These are phyloP conservation scores for Onychomys leucogaster DNA, from an alignment of 2,797 vertebrate species.

Conservation along the genomic window DNA sequence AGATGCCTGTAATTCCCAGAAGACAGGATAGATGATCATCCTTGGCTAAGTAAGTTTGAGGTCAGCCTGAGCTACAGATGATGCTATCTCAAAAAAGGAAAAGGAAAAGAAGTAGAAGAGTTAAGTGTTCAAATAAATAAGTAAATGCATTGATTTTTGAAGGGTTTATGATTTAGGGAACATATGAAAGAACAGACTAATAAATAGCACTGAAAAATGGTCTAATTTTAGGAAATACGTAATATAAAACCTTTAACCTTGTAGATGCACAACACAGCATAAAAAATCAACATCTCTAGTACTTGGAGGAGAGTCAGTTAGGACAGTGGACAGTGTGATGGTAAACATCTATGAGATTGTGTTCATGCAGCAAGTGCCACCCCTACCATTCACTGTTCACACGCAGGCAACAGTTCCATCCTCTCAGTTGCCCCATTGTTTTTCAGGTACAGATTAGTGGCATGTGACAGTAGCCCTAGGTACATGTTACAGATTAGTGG, in stretches of 20 bases:
- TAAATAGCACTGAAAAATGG: not conserved
- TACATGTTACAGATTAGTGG: not conserved
- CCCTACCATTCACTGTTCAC: not conserved
- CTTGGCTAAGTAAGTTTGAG: not conserved
- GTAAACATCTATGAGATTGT: not conserved
- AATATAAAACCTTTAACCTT: not conserved
- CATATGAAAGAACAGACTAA: not conserved
- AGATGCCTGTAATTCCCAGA: not conserved
- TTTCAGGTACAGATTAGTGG: too few species aligned
- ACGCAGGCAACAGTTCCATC: not conserved
- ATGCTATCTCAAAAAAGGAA: not conserved
- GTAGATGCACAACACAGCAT: not conserved
- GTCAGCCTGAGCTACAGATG: not conserved
- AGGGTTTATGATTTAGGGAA: not conserved
- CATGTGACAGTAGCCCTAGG: too few species aligned
- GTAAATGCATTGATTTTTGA: constrained; percentile 21
- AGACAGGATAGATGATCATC: not conserved
- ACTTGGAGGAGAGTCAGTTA: not conserved
- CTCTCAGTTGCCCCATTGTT: too few species aligned
- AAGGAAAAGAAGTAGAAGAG: not conserved
- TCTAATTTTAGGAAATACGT: constrained; percentile 24
- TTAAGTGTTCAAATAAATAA: constrained; percentile 13
- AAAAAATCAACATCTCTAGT: not conserved
- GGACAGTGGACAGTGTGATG: not conserved
- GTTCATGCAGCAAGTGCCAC: not conserved